Evolutionary conservation across 92 coral and sea anemone genomes (phyloP).

Genomic region (Heteractis magnifica): DNA sequence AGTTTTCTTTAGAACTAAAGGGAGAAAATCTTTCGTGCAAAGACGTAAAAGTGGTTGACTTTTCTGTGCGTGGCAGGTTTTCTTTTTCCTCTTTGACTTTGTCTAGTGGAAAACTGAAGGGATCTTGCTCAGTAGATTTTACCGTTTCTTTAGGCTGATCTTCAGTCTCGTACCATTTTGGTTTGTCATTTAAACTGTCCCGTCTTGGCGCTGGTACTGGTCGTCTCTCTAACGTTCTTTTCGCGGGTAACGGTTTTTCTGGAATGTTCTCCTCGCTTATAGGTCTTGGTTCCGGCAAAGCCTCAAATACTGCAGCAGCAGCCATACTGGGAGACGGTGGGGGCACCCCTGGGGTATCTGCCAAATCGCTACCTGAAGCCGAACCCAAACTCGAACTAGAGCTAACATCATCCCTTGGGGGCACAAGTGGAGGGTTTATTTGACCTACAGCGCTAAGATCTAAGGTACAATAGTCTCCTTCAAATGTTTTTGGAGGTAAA

Average conservation of each 20-base stretch:
- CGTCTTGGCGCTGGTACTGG: conserved; percentile 46
- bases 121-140: conserved; percentile 43
- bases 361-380: conserved; percentile 40
- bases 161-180: conserved; percentile 13
- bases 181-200: conserved; percentile 68
- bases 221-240: neutral
- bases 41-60: conserved; percentile 39
- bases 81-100: neutral
- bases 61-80: neutral
- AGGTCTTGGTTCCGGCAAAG: conserved; percentile 33
- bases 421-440: conserved; percentile 37
- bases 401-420: conserved; percentile 45
- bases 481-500: conserved; percentile 19
- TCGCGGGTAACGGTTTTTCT: neutral
- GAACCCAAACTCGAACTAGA: conserved; percentile 39
- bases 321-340: conserved; percentile 90
- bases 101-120: conserved; percentile 62
- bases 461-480: conserved; percentile 76
- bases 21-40: conserved; percentile 66
- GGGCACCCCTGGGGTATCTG: conserved; percentile 73
- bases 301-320: conserved; percentile 66
- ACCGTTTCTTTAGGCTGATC: neutral
- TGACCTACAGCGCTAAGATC: conserved; percentile 54
- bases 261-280: neutral
- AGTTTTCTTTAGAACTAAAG: conserved; percentile 54